These are phyloP conservation scores for Hemistola chrysoprasaria DNA, from an alignment of 2,888 invertebrate species.

Conservation along the genomic window DNA sequence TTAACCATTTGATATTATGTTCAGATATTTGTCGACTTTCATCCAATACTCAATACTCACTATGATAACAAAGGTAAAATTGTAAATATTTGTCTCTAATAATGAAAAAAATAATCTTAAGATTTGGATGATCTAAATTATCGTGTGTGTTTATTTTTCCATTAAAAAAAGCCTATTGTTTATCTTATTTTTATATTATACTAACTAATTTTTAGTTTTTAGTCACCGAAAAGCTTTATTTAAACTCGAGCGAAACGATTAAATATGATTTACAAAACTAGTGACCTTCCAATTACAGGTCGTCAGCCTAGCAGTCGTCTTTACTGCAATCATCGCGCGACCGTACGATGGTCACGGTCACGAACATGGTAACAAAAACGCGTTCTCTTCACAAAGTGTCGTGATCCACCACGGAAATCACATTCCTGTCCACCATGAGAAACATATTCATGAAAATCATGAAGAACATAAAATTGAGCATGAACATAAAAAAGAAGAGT, in stretches of 20 bases:
- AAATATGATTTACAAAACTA: slow-evolving; percentile 2
- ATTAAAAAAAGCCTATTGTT: too few species aligned
- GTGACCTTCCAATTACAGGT: slow-evolving; percentile 29
- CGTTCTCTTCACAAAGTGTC: slow-evolving; percentile 47
- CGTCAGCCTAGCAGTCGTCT: slow-evolving; percentile 25
- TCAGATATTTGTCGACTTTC: slow-evolving; percentile 23
- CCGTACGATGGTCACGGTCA: slow-evolving; percentile 26
- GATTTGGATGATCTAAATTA: too few species aligned
- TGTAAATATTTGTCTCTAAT: too few species aligned
- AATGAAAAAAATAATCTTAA: too few species aligned
- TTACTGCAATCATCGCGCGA: slow-evolving; percentile 25
- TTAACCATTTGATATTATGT: slow-evolving; percentile 22
- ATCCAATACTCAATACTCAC: slow-evolving; percentile 12
- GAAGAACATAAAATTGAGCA: slow-evolving; percentile 15
- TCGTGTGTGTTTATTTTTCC: too few species aligned
- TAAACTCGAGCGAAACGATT: background rate
- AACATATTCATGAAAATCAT: slow-evolving; percentile 15
- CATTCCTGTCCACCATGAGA: slow-evolving; percentile 19
- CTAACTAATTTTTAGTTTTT: too few species aligned
- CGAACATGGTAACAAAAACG: slow-evolving; percentile 39
- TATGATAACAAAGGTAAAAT: slow-evolving; percentile 25
- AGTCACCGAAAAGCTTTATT: too few species aligned
- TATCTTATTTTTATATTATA: too few species aligned
- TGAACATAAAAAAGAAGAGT: slow-evolving; percentile 14
- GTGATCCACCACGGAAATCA: slow-evolving; percentile 39